phyloP scores from a whole-genome alignment of 2,797 vertebrate genomes.

The Gymnocypris eckloni region DNA sequence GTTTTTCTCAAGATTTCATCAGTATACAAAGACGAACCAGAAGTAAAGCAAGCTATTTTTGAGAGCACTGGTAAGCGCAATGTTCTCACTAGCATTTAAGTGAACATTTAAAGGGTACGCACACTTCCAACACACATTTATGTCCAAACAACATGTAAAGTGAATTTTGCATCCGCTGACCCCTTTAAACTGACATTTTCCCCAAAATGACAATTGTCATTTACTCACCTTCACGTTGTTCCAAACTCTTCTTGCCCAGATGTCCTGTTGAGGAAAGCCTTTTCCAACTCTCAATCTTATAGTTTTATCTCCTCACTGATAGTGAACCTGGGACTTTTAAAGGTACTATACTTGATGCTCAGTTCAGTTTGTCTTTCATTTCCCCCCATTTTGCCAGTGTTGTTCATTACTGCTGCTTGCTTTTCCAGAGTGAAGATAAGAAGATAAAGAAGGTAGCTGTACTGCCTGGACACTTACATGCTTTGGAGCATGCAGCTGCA shows the following conservation, averaged over 20 bases:
- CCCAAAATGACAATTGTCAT: background rate
- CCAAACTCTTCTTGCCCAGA: constrained; percentile 75
- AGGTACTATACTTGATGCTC: constrained; percentile 76
- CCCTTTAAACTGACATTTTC: background rate
- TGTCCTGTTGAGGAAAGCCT: constrained; percentile 85
- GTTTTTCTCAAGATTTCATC: constrained; percentile 88
- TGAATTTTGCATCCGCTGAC: too few relatives aligned
- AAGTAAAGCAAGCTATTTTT: constrained; percentile 78
- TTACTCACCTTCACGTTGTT: background rate
- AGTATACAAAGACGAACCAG: constrained; percentile 84
- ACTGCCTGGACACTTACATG: constrained; percentile 87
- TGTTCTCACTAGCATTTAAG: background rate
- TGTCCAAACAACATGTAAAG: too few relatives aligned
- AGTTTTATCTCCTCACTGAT: constrained; percentile 87
- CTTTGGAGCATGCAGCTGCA: constrained; percentile 88
- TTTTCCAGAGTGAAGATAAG: constrained; percentile 88
- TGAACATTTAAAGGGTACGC: background rate
- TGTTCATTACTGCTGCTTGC: background rate
- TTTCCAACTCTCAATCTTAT: constrained; percentile 84
- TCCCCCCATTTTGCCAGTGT: background rate
- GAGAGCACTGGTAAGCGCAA: constrained; percentile 70
- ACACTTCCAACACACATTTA: too few relatives aligned
- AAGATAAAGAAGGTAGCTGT: constrained; percentile 81
- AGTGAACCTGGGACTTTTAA: constrained; percentile 90
- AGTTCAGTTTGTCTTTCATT: background rate